Base-by-base conservation (phyloP, 2,888 invertebrate species). In the Agrotis ipsilon region DNA sequence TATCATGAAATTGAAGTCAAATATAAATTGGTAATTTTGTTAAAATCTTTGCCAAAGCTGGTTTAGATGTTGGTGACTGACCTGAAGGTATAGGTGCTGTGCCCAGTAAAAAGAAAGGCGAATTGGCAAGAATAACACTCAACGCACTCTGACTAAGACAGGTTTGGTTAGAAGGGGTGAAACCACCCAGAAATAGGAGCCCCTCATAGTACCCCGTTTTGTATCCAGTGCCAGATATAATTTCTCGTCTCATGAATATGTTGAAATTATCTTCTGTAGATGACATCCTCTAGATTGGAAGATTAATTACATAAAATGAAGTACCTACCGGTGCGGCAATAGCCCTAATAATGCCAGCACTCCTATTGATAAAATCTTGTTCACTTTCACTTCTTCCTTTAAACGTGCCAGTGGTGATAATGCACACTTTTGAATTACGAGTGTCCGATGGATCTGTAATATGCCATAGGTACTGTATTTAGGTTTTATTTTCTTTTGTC, bases 381-480 rank as follows among this genome's bases (percentile, higher is more conserved):
- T 66, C 63, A 13, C 18, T 9, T 91, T 98, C 98, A 1, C 98
- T 98, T 88, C 98, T 98, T 67, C 97, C 97, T 91, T 98, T 98
- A 60, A 98, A 96, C 0, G 97, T 98, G 13, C 98, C 98, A 14
- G 98, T 98, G 0, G 98, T 98, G 32, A 99, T 97, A 66, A 99
- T 97, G 91, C 98, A 98, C 21, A 99, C 92, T 69, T 97, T 97
- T 0, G 98, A 98, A 79, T 97, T 97, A 45, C 97, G 97, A 19
- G 98, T 97, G 1, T 97, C 96, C 0, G 97, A 92, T 85, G 97
- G 98, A 92, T 98, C 98, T 93, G 83, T 19, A 55, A 55, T 6
- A 55, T 16, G 24, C n/a, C 7, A 90, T 83, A 66, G n/a, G n/a
- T 54, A 14, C n/a, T 24, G 27, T 27, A 19, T 21, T 19, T 39